Base-by-base conservation (phyloP, 2,113 vertebrate species). In the Hucho hucho region DNA sequence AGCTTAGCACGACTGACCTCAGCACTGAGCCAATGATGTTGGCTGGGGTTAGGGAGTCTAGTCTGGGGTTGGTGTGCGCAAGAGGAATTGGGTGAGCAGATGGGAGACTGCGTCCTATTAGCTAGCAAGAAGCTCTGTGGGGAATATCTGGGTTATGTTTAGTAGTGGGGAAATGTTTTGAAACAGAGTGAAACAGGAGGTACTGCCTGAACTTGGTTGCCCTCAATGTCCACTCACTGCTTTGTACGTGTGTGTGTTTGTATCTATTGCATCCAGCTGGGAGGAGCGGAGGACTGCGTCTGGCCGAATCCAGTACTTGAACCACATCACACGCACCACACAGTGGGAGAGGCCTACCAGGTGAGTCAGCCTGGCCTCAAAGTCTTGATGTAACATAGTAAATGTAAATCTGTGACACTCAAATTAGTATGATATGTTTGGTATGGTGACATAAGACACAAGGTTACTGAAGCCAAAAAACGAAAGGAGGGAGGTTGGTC, bases 341-440 rank as follows among this genome's bases (percentile, higher is more conserved):
- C 98, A 99, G 76, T 99, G 98, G 98, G 98, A 99, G 87, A 94
- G 98, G 79, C 98, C 98, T 0, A 99, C 98, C 70, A 93, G 98
- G 98, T 99, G 91, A 93, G 93, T 79, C 14, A 43, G 37, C 37
- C 6, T 43, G 37, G 37, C 37, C 37, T 43, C 37, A 11, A 43
- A 43, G 37, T 9, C 37, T 43, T 43, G 7, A 43, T 11, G 1
- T 43, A 43, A 43, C 37, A 2, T 43, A 43, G 9, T 43, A 43
- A 43, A 43, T 43, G 7, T 43, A 43, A 43, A 43, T 37, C 37
- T 43, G 37, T 43, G 37, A 43, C 37, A 43, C 37, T 43, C 37
- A 43, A 43, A 43, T 43, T 43, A 12, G 37, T 43, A 43, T 43
- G 9, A 43, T 12, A 43, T 3, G 37, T 43, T 43, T 43, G 37